phyloP scores from a whole-genome alignment of 2,797 vertebrate genomes.

The Phrynocephalus vlangalii region DNA sequence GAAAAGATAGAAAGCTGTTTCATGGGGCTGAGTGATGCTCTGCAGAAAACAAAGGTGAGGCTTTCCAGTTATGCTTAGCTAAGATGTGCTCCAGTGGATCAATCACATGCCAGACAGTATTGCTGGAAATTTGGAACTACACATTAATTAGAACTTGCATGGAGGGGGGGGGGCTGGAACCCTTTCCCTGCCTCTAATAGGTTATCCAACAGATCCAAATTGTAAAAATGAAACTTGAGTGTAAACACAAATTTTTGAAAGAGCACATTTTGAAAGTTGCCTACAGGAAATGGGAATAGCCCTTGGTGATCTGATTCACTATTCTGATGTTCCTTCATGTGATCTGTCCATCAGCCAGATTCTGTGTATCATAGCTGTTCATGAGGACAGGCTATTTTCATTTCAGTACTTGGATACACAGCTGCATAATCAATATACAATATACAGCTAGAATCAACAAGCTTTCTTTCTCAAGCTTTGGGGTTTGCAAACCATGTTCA shows the following conservation, averaged over 20 bases:
- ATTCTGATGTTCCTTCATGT: not conserved
- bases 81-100: not conserved
- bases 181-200: too few relatives aligned
- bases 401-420: too few relatives aligned
- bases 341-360: not conserved
- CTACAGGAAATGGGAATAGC: not conserved
- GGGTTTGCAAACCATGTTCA: not conserved
- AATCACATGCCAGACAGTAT: not conserved
- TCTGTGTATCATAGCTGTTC: not conserved
- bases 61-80: too few relatives aligned
- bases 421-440: too few relatives aligned
- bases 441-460: not conserved
- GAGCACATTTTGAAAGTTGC: too few relatives aligned
- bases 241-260: too few relatives aligned
- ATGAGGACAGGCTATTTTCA: not conserved
- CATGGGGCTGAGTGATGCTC: not conserved
- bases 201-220: too few relatives aligned
- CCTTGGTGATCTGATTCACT: not conserved
- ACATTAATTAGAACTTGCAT: not conserved
- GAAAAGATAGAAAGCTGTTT: not conserved
- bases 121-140: not conserved
- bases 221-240: too few relatives aligned
- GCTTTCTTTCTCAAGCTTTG: not conserved
- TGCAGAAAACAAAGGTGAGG: not conserved
- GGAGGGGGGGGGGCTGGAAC: too few relatives aligned